These are phyloP conservation scores for Athrips mouffetella DNA, from an alignment of 2,888 invertebrate genomes.

Conservation along the genomic window DNA sequence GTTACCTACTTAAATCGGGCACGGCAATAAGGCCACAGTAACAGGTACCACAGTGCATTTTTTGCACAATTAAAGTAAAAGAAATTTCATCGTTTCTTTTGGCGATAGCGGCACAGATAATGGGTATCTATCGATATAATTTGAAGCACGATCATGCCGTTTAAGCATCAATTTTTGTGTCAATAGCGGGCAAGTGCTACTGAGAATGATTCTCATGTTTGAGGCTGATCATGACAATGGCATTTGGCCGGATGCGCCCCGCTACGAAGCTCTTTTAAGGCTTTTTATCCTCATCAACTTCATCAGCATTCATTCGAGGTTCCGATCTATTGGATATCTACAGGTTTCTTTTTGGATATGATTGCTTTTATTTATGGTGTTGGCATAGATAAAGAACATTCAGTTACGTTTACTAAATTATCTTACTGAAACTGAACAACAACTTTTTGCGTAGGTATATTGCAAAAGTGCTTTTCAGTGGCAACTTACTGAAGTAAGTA, in stretches of 20 bases:
- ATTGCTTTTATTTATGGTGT: too few species aligned
- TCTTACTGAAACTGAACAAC: too few species aligned
- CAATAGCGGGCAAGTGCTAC: slow-evolving; percentile 23
- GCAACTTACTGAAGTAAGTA: too few species aligned
- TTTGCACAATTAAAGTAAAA: too few species aligned
- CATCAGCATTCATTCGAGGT: not conserved
- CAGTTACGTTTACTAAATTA: too few species aligned
- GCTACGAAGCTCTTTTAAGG: slow-evolving; percentile 41
- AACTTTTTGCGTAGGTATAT: too few species aligned
- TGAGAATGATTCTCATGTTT: slow-evolving; percentile 5
- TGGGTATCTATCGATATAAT: slow-evolving; percentile 29
- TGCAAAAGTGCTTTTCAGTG: too few species aligned
- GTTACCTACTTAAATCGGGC: too few species aligned
- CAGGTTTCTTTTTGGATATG: not conserved
- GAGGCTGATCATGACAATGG: slow-evolving; percentile 21
- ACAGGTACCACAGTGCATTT: not conserved
- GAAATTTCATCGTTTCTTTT: too few species aligned
- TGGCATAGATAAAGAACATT: too few species aligned
- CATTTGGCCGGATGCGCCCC: slow-evolving; percentile 46
- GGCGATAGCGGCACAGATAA: slow-evolving; percentile 18
- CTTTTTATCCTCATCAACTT: slow-evolving; percentile 14
- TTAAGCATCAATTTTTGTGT: slow-evolving; percentile 37
- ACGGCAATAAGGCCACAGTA: too few species aligned
- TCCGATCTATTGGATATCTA: not conserved
- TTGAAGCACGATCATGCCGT: slow-evolving; percentile 28